These are phyloP conservation scores for Mamestra brassicae DNA, from an alignment of 2,888 invertebrate species.

Conservation along the genomic window DNA sequence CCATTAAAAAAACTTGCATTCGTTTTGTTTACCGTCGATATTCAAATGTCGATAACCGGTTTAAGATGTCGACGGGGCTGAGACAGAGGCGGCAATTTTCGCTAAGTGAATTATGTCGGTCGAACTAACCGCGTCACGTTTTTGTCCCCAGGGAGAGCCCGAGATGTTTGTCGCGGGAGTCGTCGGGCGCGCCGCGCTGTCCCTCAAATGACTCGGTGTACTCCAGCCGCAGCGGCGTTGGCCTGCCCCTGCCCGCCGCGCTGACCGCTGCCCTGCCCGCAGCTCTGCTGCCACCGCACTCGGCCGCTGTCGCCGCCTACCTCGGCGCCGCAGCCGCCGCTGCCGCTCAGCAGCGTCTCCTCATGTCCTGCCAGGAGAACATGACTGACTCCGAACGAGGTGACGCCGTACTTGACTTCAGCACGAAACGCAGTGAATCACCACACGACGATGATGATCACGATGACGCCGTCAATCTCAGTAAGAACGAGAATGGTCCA, in stretches of 20 bases:
- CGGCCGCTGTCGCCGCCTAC: conserved; percentile 96
- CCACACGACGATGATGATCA: conserved; percentile 90
- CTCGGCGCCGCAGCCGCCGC: conserved; percentile 94
- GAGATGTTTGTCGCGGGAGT: conserved; percentile 95
- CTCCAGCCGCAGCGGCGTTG: conserved; percentile 92
- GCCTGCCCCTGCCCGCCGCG: conserved; percentile 89
- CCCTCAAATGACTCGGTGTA: conserved; percentile 95
- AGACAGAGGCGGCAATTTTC: conserved; percentile 63
- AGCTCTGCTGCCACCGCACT: conserved; percentile 94
- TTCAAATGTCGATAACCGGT: conserved; percentile 76
- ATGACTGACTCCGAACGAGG: conserved; percentile 91
- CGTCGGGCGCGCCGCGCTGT: conserved; percentile 94
- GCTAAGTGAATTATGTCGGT: conserved; percentile 73
- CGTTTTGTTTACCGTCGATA: conserved; percentile 73
- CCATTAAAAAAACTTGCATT: conserved; percentile 71
- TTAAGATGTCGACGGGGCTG: conserved; percentile 62
- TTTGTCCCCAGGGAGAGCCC: conserved; percentile 95
- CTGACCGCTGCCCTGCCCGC: conserved; percentile 93
- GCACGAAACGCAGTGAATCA: conserved; percentile 92
- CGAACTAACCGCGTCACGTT: conserved; percentile 71
- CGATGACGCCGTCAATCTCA: conserved; percentile 93
- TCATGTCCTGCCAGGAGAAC: conserved; percentile 95
- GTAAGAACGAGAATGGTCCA: conserved; percentile 93
- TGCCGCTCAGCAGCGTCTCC: conserved; percentile 94
- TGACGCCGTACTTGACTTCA: conserved; percentile 95